phyloP scores from a whole-genome alignment of 2,797 vertebrate species.

The Peromyscus nudipes region DNA sequence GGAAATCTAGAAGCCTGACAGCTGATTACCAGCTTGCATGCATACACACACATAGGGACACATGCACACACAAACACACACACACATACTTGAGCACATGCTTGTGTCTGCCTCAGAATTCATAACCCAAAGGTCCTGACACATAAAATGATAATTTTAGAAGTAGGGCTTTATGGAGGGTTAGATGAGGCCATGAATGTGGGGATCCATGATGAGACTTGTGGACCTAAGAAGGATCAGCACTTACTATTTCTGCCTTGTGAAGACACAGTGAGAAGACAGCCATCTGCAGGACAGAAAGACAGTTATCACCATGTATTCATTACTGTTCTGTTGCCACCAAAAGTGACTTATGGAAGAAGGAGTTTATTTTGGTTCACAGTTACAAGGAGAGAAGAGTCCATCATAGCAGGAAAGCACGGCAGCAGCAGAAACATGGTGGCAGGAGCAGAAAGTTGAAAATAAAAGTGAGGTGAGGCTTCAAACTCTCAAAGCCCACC shows the following conservation, averaged over 20 bases:
- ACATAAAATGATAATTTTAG: background rate
- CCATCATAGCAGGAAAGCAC: no score
- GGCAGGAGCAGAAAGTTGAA: background rate
- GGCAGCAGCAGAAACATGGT: background rate
- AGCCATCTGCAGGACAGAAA: background rate
- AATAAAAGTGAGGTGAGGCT: background rate
- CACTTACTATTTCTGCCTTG: background rate
- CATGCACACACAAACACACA: fast-evolving
- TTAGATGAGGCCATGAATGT: background rate
- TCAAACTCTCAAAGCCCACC: background rate
- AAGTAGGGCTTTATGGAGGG: background rate
- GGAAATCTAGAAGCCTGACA: background rate
- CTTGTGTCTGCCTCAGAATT: background rate
- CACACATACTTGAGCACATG: background rate
- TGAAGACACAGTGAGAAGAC: background rate
- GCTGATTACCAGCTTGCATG: background rate
- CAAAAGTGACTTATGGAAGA: background rate
- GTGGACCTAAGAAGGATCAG: background rate
- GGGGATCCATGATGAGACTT: background rate
- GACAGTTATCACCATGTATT: background rate
- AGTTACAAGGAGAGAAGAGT: background rate
- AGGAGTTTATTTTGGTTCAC: background rate
- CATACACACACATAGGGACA: background rate
- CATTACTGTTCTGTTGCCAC: background rate
- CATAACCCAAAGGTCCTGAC: background rate